A percentile compares a stretch with the other conserved stretches of the same genome.
These are phyloP conservation scores for Drosophila aff. DNA, from an alignment of 1,140 invertebrate genomes.

Conservation along the genomic window DNA sequence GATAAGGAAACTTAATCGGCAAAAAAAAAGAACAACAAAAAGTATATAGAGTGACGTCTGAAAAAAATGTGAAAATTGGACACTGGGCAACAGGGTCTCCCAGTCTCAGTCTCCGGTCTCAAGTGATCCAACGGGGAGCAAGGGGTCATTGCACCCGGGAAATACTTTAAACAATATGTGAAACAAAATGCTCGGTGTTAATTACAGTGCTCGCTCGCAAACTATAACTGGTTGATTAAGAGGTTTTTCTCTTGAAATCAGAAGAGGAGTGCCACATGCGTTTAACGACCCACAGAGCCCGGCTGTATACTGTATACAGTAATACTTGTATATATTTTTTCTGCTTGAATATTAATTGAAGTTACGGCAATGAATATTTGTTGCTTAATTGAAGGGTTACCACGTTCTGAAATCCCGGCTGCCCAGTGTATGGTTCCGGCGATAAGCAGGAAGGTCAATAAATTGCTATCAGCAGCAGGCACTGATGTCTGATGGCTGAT, in stretches of 20 bases:
- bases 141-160: slow-evolving; percentile 55
- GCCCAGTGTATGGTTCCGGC: slow-evolving; percentile 26
- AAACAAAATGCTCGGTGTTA: slow-evolving; percentile 41
- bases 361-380: not conserved
- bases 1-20: slow-evolving; percentile 43
- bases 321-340: no score
- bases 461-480: slow-evolving; percentile 58
- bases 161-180: slow-evolving; percentile 41
- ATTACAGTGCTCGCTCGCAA: slow-evolving; percentile 16
- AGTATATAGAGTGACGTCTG: slow-evolving; percentile 58
- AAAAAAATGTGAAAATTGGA: slow-evolving; percentile 13
- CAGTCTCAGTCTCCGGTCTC: slow-evolving; percentile 1
- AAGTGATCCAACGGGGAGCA: slow-evolving; percentile 25
- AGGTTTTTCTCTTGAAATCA: slow-evolving; percentile 19
- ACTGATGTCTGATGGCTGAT: slow-evolving; percentile 48
- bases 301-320: not conserved
- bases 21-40: not conserved
- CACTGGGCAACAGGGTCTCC: slow-evolving; percentile 16
- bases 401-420: not conserved
- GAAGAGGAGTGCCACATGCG: slow-evolving; percentile 11
- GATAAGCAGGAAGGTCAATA: slow-evolving; percentile 82
- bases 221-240: slow-evolving; percentile 22
- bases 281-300: not conserved
- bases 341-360: not conserved
- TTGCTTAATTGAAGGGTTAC: slow-evolving; percentile 1